These are phyloP conservation scores for Dicentrarchus labrax DNA, from an alignment of 2,113 vertebrate genomes.

Conservation along the genomic window DNA sequence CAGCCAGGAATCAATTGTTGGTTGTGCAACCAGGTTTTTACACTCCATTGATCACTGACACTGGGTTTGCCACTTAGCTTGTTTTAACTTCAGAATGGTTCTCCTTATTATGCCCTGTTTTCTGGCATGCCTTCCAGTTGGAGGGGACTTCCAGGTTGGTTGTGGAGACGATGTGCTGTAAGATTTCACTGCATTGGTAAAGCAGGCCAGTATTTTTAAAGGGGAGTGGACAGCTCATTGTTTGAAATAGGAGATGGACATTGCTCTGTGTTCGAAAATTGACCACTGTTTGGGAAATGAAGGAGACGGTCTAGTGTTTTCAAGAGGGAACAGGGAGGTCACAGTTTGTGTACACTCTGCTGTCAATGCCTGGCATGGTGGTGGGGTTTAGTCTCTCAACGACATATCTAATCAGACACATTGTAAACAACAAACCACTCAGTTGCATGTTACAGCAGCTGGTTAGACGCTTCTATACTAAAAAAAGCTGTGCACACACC, in stretches of 20 bases:
- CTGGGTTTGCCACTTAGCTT: slow-evolving; percentile 26
- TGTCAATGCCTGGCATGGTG: not conserved
- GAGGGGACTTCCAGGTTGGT: not conserved
- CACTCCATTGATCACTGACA: slow-evolving; percentile 26
- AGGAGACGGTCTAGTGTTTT: slow-evolving; percentile 5
- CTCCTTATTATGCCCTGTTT: not conserved
- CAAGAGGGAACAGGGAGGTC: slow-evolving; percentile 8
- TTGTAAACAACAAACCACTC: slow-evolving; percentile 22
- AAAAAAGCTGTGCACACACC: not conserved
- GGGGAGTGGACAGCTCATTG: not conserved
- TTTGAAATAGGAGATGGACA: not conserved
- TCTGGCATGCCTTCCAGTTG: not conserved
- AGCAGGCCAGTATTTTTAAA: not conserved
- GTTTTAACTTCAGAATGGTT: slow-evolving; percentile 14
- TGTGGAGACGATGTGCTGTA: not conserved
- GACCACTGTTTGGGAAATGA: slow-evolving; percentile 1
- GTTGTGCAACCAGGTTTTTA: slow-evolving; percentile 43
- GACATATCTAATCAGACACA: slow-evolving; percentile 30
- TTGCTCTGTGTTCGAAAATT: not conserved
- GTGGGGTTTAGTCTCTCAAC: slow-evolving; percentile 5
- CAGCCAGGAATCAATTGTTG: slow-evolving; percentile 47
- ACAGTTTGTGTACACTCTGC: slow-evolving; percentile 10
- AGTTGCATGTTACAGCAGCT: slow-evolving; percentile 10
- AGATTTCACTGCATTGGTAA: not conserved
- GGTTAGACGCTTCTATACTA: not conserved